Evolutionary conservation across 2,797 vertebrate species (phyloP), one percentile per base, ranked within the genome.

Genomic region (Sebastes minor): DNA sequence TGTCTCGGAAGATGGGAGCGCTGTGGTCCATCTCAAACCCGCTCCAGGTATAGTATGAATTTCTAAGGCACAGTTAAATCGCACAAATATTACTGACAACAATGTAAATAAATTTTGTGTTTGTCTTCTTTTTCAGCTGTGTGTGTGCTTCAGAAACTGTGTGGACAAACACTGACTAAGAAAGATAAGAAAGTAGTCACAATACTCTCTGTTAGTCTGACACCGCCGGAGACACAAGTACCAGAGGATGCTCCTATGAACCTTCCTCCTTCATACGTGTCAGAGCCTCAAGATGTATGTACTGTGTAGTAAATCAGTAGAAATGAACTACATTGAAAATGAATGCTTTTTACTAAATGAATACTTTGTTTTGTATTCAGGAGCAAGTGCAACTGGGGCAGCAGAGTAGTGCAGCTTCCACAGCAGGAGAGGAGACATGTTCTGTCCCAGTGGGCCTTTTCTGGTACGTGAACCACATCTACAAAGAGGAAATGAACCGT

Each of bases 401-500:
- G 35, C 16, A 23, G 63, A 68, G 4, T 2, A 1, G 27, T 25
- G 6, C 5, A 32, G 9, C 0, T 71, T 3, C 71, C 28, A 2
- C 42, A 66, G 71, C 9, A 55, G 49, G 2, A 71, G 62, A 63
- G 0, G 12, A 55, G 13, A 18, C 2, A 1, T 66, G 53, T 59
- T 0, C 1, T 0, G 0, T 95, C 9, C 35, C 94, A 18, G 4
- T 91, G 13, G 1, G 0, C 52, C 60, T 1, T 4, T 94, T 74
- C 70, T 89, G 79, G 80, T 94, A 94, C 13, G 6, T 95, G 33
- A 57, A 6, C 70, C 74, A 91, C 8, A 71, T 79, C 79, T 91
- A 85, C 55, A 12, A 25, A 8, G 38, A 94, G 4, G 83, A 95
- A 69, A 12, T 96, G 0, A 0, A 84, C 10, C 6, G 0, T 4